Percentiles rank a stretch among this genome's conserved stretches.
phyloP scores from a whole-genome alignment of 2,113 vertebrate genomes.

The Pseudorasbora parva region DNA sequence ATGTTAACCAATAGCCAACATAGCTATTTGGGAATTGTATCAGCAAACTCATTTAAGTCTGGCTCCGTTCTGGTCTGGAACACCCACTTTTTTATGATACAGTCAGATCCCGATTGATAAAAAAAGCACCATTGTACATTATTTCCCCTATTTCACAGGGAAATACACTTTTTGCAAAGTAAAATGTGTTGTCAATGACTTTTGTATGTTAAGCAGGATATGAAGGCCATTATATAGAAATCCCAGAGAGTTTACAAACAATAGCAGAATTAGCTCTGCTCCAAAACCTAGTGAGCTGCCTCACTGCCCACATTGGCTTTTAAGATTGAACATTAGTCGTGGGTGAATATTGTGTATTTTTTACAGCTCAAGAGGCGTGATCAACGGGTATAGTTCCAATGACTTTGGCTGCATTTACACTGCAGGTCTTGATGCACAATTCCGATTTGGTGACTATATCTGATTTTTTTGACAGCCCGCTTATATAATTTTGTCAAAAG shows the following conservation, averaged over 20 bases:
- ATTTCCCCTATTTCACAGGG: background rate
- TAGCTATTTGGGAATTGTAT: conserved; percentile 9
- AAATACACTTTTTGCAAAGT: background rate
- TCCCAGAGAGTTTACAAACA: background rate
- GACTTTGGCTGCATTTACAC: too few relatives aligned
- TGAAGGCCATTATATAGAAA: background rate
- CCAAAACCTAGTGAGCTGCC: background rate
- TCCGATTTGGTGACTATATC: too few relatives aligned
- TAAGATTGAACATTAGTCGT: too few relatives aligned
- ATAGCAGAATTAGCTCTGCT: background rate
- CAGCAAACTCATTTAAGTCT: background rate
- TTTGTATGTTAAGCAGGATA: background rate
- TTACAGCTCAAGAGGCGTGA: too few relatives aligned
- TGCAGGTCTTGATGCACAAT: too few relatives aligned
- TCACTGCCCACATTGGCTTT: background rate
- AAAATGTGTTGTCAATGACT: background rate
- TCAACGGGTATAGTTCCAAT: too few relatives aligned
- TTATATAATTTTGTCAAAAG: too few relatives aligned
- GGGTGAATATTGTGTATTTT: too few relatives aligned
- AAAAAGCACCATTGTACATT: background rate
- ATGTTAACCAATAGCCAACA: background rate
- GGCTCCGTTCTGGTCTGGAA: background rate
- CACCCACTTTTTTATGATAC: background rate
- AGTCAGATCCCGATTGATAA: background rate
- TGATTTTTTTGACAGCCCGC: too few relatives aligned